Base-by-base conservation (phyloP, 2,888 invertebrate genomes). In the Pediacus dermestoides region DNA sequence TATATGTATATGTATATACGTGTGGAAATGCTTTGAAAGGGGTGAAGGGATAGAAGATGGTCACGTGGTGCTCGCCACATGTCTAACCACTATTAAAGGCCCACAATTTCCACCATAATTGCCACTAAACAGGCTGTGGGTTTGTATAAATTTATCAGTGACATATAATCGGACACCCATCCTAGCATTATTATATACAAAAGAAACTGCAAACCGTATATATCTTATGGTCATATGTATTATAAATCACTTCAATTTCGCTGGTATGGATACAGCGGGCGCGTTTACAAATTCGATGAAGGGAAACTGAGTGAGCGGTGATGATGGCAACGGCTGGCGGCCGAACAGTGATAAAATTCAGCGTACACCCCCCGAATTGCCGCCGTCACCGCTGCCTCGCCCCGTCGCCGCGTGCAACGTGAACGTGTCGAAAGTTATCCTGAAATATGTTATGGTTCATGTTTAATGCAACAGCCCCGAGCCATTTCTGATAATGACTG, bases 391-490 rank as follows among this genome's bases (percentile, higher is more conserved):
- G n/a, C n/a, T n/a, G n/a, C n/a, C n/a, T n/a, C n/a, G n/a, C n/a
- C n/a, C n/a, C n/a, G n/a, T n/a, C n/a, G n/a, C n/a, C n/a, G n/a
- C 44, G 45, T 42, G 48, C 48, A 50, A 42, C 46, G n/a, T n/a
- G 50, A 56, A 58, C 60, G 59, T 58, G 58, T 60, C 61, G 54
- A 63, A 58, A 59, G 57, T 58, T 59, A 53, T 55, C 57, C 58
- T 58, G 58, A 61, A 61, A 63, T 63, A 61, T 61, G 60, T 50
- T 58, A 59, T 54, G 58, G 50, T 60, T 63, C 62, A 64, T 64
- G 64, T 63, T 63, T 64, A 63, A 64, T 64, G 63, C 64, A 63
- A 53, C 55, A 57, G 56, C 49, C 51, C n/a, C 46, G 44, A 52
- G 57, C 58, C 57, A 57, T 61, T 56, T 52, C 58, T 56, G 58